These are phyloP conservation scores for Pseudopleuronectes americanus DNA, from an alignment of 2,797 vertebrate species.

Conservation along the genomic window DNA sequence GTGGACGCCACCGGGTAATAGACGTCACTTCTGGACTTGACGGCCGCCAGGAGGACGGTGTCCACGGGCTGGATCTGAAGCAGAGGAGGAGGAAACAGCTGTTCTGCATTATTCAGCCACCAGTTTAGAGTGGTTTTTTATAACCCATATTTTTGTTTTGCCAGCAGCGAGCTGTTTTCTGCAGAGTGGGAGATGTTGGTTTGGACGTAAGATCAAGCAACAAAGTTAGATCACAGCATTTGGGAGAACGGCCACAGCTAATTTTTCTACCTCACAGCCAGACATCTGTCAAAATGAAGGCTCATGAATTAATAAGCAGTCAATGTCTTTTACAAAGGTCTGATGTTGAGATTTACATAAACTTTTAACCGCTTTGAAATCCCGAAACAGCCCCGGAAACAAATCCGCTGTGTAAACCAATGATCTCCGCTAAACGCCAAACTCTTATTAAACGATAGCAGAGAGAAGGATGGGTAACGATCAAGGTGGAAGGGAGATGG, in stretches of 20 bases:
- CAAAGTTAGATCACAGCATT: not conserved
- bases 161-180: constrained; percentile 9
- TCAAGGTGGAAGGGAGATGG: not conserved
- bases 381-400: not conserved
- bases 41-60: constrained; percentile 77
- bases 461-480: not conserved
- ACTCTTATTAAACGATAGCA: not conserved
- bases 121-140: constrained; percentile 9
- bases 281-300: too few relatives aligned
- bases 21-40: constrained; percentile 83
- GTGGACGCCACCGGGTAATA: constrained; percentile 82
- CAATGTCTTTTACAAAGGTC: not conserved
- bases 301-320: too few relatives aligned
- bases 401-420: not conserved
- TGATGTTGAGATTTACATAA: not conserved
- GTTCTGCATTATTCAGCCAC: constrained; percentile 28
- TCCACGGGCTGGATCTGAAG: constrained; percentile 89
- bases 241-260: too few relatives aligned
- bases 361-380: not conserved
- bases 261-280: too few relatives aligned
- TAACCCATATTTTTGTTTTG: constrained; percentile 16
- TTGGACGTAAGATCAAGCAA: constrained; percentile 38
- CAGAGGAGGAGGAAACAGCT: constrained; percentile 40
- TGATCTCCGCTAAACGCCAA: not conserved
- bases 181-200: too few relatives aligned